phyloP scores from a whole-genome alignment of 1,140 invertebrate species.

The Drosophila littoralis region DNA sequence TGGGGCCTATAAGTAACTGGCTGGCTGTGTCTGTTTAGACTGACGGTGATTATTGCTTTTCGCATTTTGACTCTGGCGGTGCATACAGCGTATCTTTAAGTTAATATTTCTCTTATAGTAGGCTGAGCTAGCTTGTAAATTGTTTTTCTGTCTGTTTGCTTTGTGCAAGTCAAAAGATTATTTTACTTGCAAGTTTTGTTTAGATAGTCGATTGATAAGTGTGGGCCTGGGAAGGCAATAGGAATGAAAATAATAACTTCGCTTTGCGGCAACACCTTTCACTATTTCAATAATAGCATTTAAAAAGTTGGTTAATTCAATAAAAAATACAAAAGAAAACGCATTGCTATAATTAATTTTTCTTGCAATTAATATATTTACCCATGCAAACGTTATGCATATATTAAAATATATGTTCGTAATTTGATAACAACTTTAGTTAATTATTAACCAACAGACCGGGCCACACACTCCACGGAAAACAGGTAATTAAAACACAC shows the following conservation, averaged over 20 bases:
- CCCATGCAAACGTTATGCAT: no score
- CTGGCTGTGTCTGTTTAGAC: constrained; percentile 32
- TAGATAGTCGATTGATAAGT: constrained; percentile 11
- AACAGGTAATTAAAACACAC: no score
- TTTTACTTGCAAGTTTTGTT: constrained; percentile 22
- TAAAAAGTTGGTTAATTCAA: no score
- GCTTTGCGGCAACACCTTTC: neutral
- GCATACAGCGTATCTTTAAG: constrained; percentile 68
- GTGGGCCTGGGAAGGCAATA: neutral
- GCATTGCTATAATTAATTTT: no score
- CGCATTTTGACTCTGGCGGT: constrained; percentile 39
- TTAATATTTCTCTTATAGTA: constrained; percentile 59
- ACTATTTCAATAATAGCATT: neutral
- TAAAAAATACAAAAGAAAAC: no score
- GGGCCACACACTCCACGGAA: neutral
- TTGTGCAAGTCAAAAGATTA: constrained; percentile 25
- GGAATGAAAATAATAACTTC: no score
- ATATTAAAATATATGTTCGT: neutral
- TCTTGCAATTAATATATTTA: no score
- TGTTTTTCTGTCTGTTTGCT: constrained; percentile 59
- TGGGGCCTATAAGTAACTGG: neutral
- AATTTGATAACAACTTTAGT: neutral
- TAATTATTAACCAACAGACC: neutral
- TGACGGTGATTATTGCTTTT: constrained; percentile 69
- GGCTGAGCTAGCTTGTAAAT: constrained; percentile 52